phyloP scores from a whole-genome alignment of 2,113 vertebrate genomes.

The Tursiops truncatus region DNA sequence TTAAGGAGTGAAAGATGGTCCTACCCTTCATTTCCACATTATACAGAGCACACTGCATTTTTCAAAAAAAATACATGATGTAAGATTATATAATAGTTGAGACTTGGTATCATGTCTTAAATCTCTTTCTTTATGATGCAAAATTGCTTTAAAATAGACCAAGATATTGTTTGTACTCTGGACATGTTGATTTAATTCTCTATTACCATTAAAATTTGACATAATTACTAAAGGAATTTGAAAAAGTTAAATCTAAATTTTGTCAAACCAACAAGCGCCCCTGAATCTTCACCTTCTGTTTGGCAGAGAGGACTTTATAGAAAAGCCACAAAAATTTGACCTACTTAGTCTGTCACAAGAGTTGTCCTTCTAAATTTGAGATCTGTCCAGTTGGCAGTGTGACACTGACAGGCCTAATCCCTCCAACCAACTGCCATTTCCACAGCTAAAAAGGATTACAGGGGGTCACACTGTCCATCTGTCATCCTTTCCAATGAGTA shows the following conservation, averaged over 20 bases:
- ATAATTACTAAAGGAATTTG: not conserved
- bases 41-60: not conserved
- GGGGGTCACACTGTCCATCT: constrained; percentile 30
- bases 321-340: constrained; percentile 48
- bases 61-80: not conserved
- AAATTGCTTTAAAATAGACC: not conserved
- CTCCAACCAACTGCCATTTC: constrained; percentile 15
- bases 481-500: not conserved
- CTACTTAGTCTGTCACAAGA: not conserved
- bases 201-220: not conserved
- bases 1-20: not conserved
- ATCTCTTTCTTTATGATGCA: not conserved
- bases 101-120: not conserved
- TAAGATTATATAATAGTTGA: not conserved
- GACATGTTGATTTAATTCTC: not conserved
- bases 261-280: not conserved
- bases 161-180: not conserved
- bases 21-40: not conserved
- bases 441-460: not conserved
- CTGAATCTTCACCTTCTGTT: not conserved
- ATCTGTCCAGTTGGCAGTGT: constrained; percentile 37
- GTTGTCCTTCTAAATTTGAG: constrained; percentile 52
- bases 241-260: not conserved
- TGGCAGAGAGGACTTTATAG: not conserved
- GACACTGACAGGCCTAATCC: not conserved